A percentile compares a stretch with the other conserved stretches of the same genome.
These are phyloP conservation scores for Chauna torquata DNA, from an alignment of 2,113 vertebrate species.

Conservation along the genomic window DNA sequence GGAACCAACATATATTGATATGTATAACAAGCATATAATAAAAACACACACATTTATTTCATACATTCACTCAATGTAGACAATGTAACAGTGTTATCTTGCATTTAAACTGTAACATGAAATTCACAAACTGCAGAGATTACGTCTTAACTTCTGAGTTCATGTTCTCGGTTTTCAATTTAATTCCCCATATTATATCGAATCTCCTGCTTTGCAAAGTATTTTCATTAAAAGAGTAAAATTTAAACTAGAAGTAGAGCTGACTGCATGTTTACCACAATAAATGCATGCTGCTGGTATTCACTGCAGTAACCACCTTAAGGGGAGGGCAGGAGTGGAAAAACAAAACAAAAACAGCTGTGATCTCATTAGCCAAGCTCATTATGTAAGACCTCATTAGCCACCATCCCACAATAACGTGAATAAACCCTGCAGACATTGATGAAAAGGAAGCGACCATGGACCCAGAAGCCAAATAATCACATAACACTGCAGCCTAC, in stretches of 20 bases:
- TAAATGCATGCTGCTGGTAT: background rate
- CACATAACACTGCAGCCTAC: background rate
- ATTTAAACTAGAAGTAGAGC: background rate
- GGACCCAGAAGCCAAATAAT: background rate
- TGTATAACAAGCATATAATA: fast-evolving
- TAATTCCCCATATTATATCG: background rate
- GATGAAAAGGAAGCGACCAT: background rate
- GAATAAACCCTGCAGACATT: background rate
- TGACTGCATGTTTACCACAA: background rate
- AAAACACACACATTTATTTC: background rate
- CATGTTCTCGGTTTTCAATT: background rate
- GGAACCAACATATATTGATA: background rate
- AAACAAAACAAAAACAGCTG: constrained; percentile 38
- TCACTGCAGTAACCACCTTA: constrained; percentile 11
- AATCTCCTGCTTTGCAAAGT: background rate
- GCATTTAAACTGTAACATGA: background rate
- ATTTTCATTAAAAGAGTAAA: background rate
- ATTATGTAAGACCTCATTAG: constrained; percentile 68
- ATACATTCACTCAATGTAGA: background rate
- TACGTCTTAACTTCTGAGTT: background rate
- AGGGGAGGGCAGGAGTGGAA: background rate
- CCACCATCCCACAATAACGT: constrained; percentile 4
- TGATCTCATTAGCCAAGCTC: constrained; percentile 69
- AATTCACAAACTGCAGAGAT: background rate
- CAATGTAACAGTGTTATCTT: background rate